Percentiles rank a stretch among this genome's conserved stretches.
These are phyloP conservation scores for Brachyhypopomus gauderio DNA, from an alignment of 2,113 vertebrate species.

Conservation along the genomic window DNA sequence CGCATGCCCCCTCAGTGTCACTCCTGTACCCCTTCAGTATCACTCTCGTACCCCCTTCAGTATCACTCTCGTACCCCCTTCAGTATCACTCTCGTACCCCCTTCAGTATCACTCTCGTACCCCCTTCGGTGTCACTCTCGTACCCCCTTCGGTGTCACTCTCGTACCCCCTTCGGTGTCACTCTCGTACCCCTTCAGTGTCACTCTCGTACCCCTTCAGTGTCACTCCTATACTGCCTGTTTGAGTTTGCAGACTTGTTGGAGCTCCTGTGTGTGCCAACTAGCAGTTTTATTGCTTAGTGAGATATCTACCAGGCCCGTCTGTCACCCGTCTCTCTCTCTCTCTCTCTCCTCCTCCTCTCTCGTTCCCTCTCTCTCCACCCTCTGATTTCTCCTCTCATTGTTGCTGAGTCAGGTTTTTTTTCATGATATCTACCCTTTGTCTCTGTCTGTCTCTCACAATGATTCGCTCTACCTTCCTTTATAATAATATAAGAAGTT, in stretches of 20 bases:
- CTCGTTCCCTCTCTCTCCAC: not conserved
- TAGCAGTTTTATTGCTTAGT: not conserved
- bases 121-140: not conserved
- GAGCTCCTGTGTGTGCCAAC: conserved; percentile 27
- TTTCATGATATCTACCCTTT: not conserved
- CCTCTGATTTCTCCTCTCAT: not conserved
- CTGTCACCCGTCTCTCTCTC: not conserved
- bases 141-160: not conserved
- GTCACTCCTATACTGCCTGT: not conserved
- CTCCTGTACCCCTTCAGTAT: not conserved
- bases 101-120: not conserved
- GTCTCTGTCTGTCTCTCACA: not conserved
- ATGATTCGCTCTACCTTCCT: too few relatives aligned
- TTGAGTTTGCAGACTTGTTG: conserved; percentile 14
- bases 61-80: not conserved
- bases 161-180: not conserved
- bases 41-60: not conserved
- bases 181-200: not conserved
- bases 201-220: not conserved
- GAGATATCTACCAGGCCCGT: not conserved
- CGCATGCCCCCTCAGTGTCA: not conserved
- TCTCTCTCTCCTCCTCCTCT: not conserved
- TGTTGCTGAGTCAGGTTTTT: not conserved
- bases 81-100: not conserved
- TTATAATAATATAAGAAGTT: too few relatives aligned